Evolutionary conservation across 2,113 vertebrate species (phyloP).

Genomic region (Ranitomeya variabilis): DNA sequence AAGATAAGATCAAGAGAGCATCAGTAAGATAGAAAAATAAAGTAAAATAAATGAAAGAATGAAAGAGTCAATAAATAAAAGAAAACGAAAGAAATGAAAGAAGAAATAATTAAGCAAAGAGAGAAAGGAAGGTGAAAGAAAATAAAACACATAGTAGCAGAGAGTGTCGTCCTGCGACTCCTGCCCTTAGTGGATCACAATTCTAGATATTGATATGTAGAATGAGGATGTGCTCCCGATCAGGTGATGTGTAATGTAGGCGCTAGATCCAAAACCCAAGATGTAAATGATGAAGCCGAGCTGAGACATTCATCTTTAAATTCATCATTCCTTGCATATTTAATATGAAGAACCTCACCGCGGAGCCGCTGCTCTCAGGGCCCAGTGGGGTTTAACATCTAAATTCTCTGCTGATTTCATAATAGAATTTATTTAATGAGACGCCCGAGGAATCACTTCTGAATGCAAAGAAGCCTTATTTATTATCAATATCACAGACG

Average conservation of each 20-base stretch:
- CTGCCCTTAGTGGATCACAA: background rate
- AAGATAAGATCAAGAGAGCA: no score
- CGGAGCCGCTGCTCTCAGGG: background rate
- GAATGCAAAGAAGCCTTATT: constrained; percentile 22
- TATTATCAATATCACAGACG: background rate
- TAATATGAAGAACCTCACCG: background rate
- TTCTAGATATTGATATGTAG: background rate
- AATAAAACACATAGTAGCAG: background rate
- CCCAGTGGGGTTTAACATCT: background rate
- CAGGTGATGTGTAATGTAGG: constrained; percentile 26
- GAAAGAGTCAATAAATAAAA: no score
- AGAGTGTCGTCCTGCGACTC: no score
- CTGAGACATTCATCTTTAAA: background rate
- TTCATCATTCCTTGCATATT: background rate
- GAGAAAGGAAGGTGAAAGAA: no score
- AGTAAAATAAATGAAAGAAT: no score
- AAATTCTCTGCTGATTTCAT: constrained; percentile 15
- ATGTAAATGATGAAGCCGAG: background rate
- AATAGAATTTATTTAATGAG: constrained; percentile 29
- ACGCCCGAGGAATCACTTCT: constrained; percentile 20
- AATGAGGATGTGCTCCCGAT: background rate
- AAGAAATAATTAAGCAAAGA: no score
- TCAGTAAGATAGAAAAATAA: no score
- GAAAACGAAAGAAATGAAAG: no score
- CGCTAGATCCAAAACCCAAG: background rate